These are phyloP conservation scores for Laspeyria flexula DNA, from an alignment of 2,888 invertebrate genomes.

Conservation along the genomic window DNA sequence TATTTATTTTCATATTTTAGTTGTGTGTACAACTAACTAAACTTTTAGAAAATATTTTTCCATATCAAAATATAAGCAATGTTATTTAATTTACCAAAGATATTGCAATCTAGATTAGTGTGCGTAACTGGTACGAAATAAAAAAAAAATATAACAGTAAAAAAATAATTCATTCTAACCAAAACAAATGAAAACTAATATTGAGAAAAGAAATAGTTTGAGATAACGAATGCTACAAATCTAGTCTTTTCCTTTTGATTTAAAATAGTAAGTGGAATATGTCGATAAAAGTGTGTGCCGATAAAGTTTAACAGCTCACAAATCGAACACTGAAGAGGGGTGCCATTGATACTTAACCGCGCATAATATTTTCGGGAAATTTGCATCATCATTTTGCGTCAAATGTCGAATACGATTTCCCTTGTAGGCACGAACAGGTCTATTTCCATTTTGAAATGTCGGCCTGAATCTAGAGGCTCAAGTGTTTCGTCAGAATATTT, in stretches of 20 bases:
- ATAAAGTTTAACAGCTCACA: conserved; percentile 30
- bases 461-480: conserved; percentile 70
- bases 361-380: conserved; percentile 65
- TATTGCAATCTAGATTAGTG: no score
- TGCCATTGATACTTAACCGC: conserved; percentile 67
- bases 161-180: conserved; percentile 7
- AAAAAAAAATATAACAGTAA: background rate
- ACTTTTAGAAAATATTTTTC: no score
- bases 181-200: conserved; percentile 16
- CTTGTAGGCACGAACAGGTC: conserved; percentile 72
- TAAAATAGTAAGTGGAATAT: conserved; percentile 23
- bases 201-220: conserved; percentile 19
- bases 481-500: conserved; percentile 79
- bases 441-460: conserved; percentile 81
- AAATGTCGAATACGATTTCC: conserved; percentile 76
- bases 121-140: background rate
- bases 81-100: no score
- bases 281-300: conserved; percentile 24
- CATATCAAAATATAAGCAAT: no score
- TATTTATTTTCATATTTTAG: conserved; percentile 48
- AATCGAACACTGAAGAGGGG: conserved; percentile 48
- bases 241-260: conserved; percentile 31
- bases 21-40: no score
- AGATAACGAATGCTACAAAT: conserved; percentile 36
- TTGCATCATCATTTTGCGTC: conserved; percentile 73